phyloP scores from a whole-genome alignment of 2,113 vertebrate genomes.

The Dinomys branickii region DNA sequence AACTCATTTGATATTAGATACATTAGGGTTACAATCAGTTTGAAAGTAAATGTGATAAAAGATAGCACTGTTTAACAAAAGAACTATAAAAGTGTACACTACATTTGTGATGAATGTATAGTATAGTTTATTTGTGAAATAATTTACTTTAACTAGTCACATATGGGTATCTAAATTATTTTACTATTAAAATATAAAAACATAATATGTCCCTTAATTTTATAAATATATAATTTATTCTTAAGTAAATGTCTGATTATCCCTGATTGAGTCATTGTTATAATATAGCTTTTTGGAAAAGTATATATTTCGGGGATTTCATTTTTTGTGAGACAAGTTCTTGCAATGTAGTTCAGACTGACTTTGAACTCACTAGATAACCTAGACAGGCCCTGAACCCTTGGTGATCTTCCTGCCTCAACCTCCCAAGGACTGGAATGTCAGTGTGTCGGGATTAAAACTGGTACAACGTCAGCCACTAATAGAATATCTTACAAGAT shows the following conservation, averaged over 20 bases:
- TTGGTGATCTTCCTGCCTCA: background rate
- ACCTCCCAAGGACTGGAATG: background rate
- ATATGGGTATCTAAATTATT: background rate
- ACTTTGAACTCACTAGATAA: background rate
- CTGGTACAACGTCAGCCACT: background rate
- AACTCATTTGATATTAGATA: background rate
- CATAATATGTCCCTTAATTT: background rate
- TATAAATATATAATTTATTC: conserved; percentile 10
- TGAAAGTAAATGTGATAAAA: conserved; percentile 11
- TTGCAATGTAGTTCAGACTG: no score
- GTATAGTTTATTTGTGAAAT: background rate
- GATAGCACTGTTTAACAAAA: background rate
- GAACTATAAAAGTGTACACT: background rate
- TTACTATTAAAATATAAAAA: background rate
- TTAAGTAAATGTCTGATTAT: background rate
- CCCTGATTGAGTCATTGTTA: background rate
- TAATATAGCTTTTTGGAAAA: background rate
- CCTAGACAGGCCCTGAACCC: background rate
- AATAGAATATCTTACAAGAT: background rate
- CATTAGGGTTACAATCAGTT: background rate
- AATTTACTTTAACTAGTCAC: conserved; percentile 11
- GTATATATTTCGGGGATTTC: background rate
- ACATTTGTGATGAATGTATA: background rate
- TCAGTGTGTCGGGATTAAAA: background rate
- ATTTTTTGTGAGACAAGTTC: no score